A percentile compares a stretch with the other conserved stretches of the same genome.
Evolutionary conservation across 2,797 vertebrate genomes (phyloP).

Genomic region (Apodemus agrarius): DNA sequence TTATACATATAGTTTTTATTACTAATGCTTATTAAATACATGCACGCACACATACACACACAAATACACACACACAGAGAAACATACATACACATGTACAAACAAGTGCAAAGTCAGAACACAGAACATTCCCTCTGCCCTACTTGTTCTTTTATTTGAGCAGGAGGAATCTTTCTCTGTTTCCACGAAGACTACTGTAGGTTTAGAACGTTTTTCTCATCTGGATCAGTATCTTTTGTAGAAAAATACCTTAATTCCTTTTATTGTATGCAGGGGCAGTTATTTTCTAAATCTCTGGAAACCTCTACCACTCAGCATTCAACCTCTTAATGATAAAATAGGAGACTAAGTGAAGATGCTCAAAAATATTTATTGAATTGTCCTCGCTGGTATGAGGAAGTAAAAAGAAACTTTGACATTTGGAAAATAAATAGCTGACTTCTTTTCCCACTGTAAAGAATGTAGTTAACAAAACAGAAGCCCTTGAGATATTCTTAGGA

Average conservation of each 20-base stretch:
- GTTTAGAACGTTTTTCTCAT: neutral
- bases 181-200: neutral
- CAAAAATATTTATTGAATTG: neutral
- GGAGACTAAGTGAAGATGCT: neutral
- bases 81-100: neutral
- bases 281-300: neutral
- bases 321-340: neutral
- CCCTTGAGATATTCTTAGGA: constrained; percentile 1
- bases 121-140: neutral
- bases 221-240: neutral
- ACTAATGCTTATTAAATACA: neutral
- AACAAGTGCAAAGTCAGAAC: neutral
- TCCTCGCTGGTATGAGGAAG: neutral
- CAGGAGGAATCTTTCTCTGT: neutral
- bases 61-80: neutral
- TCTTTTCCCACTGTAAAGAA: neutral
- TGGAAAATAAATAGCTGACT: neutral
- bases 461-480: neutral
- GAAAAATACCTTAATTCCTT: neutral
- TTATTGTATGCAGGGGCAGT: neutral
- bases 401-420: neutral
- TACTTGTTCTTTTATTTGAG: neutral
- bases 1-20: neutral
- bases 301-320: neutral
- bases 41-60: neutral